Conservation (phyloP, 2,113 vertebrate genomes). For the Sylvilagus bachmani region DNA sequence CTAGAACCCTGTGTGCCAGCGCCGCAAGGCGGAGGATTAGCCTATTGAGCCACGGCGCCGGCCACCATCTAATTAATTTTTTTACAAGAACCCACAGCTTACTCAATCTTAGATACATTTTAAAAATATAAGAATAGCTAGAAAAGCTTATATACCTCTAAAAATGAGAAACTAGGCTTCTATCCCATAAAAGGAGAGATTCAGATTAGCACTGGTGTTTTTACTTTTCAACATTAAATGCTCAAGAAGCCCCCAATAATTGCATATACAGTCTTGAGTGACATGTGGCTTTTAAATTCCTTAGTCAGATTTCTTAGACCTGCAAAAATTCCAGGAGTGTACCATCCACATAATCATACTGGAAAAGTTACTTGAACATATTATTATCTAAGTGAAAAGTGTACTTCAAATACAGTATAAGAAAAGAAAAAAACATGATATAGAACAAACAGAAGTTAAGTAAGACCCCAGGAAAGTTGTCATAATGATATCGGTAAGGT, state of each 20-base stretch:
- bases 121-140: neutral
- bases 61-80: neutral
- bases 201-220: neutral
- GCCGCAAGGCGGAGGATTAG: too few species aligned
- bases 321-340: conserved; percentile 4
- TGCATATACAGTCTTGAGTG: neutral
- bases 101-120: neutral
- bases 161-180: neutral
- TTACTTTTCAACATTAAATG: neutral
- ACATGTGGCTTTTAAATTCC: conserved; percentile 25
- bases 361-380: conserved; percentile 38
- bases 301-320: neutral
- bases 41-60: too few species aligned
- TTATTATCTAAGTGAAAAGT: conserved; percentile 26
- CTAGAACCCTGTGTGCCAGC: too few species aligned
- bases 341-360: neutral
- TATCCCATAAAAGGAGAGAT: neutral
- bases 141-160: conserved; percentile 12
- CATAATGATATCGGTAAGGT: neutral
- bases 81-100: neutral
- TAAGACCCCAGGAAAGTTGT: neutral
- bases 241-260: neutral
- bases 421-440: neutral
- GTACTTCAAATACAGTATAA: conserved; percentile 10
- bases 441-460: conserved; percentile 24